Evolutionary conservation across 2,888 invertebrate species (phyloP).

Genomic region (Crepidodera aurea): DNA sequence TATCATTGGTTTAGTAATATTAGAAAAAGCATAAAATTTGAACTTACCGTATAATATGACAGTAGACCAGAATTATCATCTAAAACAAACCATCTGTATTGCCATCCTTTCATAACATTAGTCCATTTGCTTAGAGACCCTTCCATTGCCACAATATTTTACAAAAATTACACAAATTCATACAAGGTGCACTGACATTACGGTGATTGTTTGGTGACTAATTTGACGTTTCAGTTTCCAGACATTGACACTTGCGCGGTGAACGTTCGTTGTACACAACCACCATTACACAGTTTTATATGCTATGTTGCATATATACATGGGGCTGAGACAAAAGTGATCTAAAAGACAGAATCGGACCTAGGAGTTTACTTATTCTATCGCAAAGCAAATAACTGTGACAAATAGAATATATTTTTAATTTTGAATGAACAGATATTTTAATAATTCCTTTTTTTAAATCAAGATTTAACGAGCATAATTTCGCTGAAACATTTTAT

Average conservation of each 20-base stretch:
- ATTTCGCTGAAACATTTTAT: too few relatives aligned
- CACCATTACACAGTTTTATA: not conserved
- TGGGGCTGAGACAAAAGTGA: too few relatives aligned
- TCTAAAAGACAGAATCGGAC: too few relatives aligned
- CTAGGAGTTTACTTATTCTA: too few relatives aligned
- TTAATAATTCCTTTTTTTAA: too few relatives aligned
- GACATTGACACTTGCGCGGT: slow-evolving; percentile 40
- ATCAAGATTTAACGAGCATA: too few relatives aligned
- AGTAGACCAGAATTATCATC: slow-evolving; percentile 96
- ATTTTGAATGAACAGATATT: too few relatives aligned
- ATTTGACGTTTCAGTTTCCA: slow-evolving; percentile 38
- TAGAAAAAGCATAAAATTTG: slow-evolving; percentile 8
- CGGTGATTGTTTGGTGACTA: slow-evolving; percentile 42
- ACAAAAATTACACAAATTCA: slow-evolving; percentile 42
- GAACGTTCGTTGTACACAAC: not conserved
- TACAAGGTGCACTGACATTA: slow-evolving; percentile 45
- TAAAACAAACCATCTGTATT: slow-evolving; percentile 98
- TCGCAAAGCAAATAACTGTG: too few relatives aligned
- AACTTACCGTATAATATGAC: slow-evolving; percentile 95
- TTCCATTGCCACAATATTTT: slow-evolving; percentile 71
- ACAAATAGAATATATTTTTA: too few relatives aligned
- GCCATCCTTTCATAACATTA: slow-evolving; percentile 99
- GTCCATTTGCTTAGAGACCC: slow-evolving; percentile 97
- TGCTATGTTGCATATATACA: not conserved
- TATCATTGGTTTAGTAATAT: slow-evolving; percentile 7